phyloP scores from a whole-genome alignment of 2,888 invertebrate species.

The Petrolisthes manimaculis region DNA sequence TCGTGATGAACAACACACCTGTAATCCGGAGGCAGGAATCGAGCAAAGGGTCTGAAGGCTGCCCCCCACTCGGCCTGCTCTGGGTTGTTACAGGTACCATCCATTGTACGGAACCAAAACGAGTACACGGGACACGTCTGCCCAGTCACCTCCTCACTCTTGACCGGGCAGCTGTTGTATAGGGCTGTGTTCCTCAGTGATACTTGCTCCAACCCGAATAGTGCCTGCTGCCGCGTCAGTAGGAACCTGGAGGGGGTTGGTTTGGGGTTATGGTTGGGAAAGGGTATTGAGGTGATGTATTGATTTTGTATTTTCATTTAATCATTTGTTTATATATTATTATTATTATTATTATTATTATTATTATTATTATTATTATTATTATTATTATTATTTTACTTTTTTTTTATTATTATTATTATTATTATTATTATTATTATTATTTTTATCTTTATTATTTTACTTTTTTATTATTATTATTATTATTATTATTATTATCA shows the following conservation, averaged over 20 bases:
- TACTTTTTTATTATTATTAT: background rate
- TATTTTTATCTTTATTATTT: background rate
- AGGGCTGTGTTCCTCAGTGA: conserved; percentile 63
- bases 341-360: background rate
- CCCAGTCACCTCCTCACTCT: conserved; percentile 71
- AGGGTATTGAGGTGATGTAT: background rate
- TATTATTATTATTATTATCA: background rate
- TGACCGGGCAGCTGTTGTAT: conserved; percentile 63
- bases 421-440: background rate
- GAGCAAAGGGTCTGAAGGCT: conserved; percentile 83
- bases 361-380: background rate
- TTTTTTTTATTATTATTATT: conserved; percentile 12
- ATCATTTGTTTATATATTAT: background rate
- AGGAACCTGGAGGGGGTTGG: conserved; percentile 54
- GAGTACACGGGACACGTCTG: conserved; percentile 75
- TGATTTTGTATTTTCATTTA: background rate
- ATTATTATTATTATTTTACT: background rate
- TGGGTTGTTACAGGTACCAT: conserved; percentile 90
- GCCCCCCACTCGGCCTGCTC: conserved; percentile 84
- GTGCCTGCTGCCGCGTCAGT: conserved; percentile 62
- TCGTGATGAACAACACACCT: conserved; percentile 76
- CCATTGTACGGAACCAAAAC: conserved; percentile 69
- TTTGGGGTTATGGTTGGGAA: background rate
- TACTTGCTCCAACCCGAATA: conserved; percentile 65
- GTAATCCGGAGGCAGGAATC: conserved; percentile 85